Base-by-base conservation (phyloP, 2,888 invertebrate genomes). In the Antitype chi region DNA sequence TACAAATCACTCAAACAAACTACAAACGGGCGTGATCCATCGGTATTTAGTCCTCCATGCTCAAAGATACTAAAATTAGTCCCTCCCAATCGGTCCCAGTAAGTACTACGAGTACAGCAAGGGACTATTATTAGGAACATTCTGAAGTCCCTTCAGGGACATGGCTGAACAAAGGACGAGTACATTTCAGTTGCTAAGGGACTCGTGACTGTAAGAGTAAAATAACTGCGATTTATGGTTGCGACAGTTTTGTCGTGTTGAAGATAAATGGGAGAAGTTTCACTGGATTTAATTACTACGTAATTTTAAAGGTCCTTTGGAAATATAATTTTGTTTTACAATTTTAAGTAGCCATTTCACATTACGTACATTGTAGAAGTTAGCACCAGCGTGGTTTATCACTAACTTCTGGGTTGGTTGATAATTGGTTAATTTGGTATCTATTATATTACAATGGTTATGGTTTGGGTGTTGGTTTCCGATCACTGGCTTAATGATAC, bases 161-260 rank as follows among this genome's bases (percentile, higher is more conserved):
- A 76, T 53, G 62, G n/a, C 64, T 76, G 69, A 75, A 82, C 84
- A 87, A 86, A 86, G 70, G 76, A 78, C 70, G 74, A 66, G 71
- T 74, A 66, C 84, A 85, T 84, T 87, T 87, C 82, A 68, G 86
- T 85, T 83, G 78, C 82, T 84, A 82, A 85, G 87, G 83, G 86
- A 80, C 71, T 77, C 20, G 17, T 20, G 15, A n/a, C n/a, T 80
- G 78, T 85, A 72, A 87, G 84, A 91, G 82, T 81, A 90, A 90
- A 91, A 88, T 78, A 83, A 89, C 78, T 80, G 80, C 89, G 85
- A 88, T 91, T 88, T 85, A 90, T 86, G 63, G 17, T 32, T 68
- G 55, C 20, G 62, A 76, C 67, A 71, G 9, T 70, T 64, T 28
- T 38, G 64, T 23, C 32, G 38, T 20, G 11, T 52, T 28, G 23